Base-by-base conservation (phyloP, 2,113 vertebrate species). In the Phyllostomus discolor region DNA sequence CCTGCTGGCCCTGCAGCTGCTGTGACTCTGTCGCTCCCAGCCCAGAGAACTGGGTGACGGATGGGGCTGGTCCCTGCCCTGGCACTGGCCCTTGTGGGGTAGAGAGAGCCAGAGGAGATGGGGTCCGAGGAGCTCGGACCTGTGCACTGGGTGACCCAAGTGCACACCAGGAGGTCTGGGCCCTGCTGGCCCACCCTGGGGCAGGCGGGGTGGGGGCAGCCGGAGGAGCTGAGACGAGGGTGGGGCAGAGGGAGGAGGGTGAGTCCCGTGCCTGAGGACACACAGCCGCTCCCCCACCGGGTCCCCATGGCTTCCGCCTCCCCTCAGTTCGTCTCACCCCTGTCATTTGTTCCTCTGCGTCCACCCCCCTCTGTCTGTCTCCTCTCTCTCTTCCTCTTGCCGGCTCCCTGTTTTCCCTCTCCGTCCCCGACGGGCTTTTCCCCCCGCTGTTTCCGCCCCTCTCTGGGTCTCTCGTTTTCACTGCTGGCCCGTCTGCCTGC, bases 211-310 rank as follows among this genome's bases (percentile, higher is more conserved):
- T 33, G 26, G 52, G 52, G 38, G 33, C 28, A 10, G 19, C 33
- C 35, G 0, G 4, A 4, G 35, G 26, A 24, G 15, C 57, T 12
- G 70, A 84, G 80, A 6, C 22, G 48, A 31, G 15, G 41, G 10
- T 0, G 0, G 10, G 41, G 14, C 46, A 1, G 31, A 6, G 46
- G 1, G 0, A 0, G 9, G 43, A 38, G 15, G 24, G 41, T 0
- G 2, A 2, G 5, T 2, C 16, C 3, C 4, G 5, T 0, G 5
- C 38, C 43, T 4, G 24, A 79, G 43, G 92, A 35, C 52, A 10
- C 0, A 28, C 43, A 57, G 20, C 0, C 0, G 16, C 72, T 33
- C 11, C 4, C 72, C 43, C 6, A 2, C 57, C 16, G 7, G 16
- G 19, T 5, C 38, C 38, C 72, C 3, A 10, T 22, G 3, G 4